Conservation (phyloP, 2,888 invertebrate genomes). For the Augiades crinisus region DNA sequence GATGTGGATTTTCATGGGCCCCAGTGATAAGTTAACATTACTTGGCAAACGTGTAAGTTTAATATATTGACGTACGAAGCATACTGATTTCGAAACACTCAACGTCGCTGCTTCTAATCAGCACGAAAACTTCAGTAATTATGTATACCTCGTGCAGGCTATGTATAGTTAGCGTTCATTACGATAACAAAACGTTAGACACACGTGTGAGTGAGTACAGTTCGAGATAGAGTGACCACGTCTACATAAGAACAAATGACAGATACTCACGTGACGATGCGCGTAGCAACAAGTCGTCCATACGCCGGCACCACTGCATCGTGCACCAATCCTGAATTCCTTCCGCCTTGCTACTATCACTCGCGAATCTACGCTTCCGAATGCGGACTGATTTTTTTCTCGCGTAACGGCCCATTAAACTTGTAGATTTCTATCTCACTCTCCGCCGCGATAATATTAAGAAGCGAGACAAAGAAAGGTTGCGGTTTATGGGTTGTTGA, state of each 20-base stretch:
- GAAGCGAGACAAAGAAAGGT: conserved; percentile 81
- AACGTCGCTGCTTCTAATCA: too few species aligned
- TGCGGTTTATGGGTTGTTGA: conserved; percentile 82
- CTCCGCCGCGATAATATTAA: conserved; percentile 61
- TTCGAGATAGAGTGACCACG: too few species aligned
- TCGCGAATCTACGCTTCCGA: conserved; percentile 79
- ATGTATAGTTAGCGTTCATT: too few species aligned
- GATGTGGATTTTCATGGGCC: too few species aligned
- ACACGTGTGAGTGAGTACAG: too few species aligned
- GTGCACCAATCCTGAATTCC: conserved; percentile 53
- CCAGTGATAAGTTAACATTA: too few species aligned
- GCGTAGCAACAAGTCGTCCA: conserved; percentile 54
- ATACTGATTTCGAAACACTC: too few species aligned
- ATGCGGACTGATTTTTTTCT: conserved; percentile 81
- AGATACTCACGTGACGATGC: conserved; percentile 46
- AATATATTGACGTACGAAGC: too few species aligned
- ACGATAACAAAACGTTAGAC: too few species aligned
- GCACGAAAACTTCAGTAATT: too few species aligned
- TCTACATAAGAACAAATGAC: background rate
- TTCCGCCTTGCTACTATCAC: conserved; percentile 77
- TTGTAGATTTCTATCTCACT: conserved; percentile 80
- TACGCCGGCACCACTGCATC: conserved; percentile 48
- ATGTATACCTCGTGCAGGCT: too few species aligned
- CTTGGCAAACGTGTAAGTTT: too few species aligned
- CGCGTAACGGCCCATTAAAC: conserved; percentile 81